Base-by-base conservation (phyloP, 2,797 vertebrate species). In the Scolopax bukidnonensis region DNA sequence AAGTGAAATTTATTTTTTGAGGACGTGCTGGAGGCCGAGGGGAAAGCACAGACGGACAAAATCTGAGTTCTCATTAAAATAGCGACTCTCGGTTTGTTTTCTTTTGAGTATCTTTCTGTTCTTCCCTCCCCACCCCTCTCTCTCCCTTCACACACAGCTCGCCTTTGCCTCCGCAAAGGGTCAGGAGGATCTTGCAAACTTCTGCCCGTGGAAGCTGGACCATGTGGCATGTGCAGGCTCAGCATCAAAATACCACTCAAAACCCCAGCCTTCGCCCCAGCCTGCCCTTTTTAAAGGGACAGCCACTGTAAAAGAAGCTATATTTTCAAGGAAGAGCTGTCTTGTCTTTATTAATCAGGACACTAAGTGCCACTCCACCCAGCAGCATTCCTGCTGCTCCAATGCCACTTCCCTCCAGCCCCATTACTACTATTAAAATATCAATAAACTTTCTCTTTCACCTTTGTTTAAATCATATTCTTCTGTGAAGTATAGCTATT, bases 251-350 rank as follows among this genome's bases (percentile, higher is more conserved):
- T 96, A 97, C 92, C 96, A 96, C 84, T 97, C 75, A 87, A 97
- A 97, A 59, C 67, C 86, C 76, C 93, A 93, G 81, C 94, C 71
- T 96, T 96, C 2, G 0, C 71, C 92, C 94, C 57, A 56, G 96
- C 80, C 92, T 92, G 97, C 95, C 93, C 84, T 96, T 97, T 97
- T 97, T 98, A 98, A 97, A 97, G 97, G 51, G 71, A 94, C 95
- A 94, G 91, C 64, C 16, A 2, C 79, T 27, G 36, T 90, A 67
- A 97, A 97, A 95, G 30, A 86, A 95, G 67, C 13, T 88, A 27
- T 89, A 90, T 93, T 74, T 95, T 80, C 86, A 87, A 92, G 90
- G 87, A 97, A 96, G 56, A 30, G 56, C 54, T 95, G 61, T 86
- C 81, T 97, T 87, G 94, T 87, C 53, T 97, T 97, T 94, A 93